Base-by-base conservation (phyloP, 2,113 vertebrate genomes). In the Lasiurus borealis region DNA sequence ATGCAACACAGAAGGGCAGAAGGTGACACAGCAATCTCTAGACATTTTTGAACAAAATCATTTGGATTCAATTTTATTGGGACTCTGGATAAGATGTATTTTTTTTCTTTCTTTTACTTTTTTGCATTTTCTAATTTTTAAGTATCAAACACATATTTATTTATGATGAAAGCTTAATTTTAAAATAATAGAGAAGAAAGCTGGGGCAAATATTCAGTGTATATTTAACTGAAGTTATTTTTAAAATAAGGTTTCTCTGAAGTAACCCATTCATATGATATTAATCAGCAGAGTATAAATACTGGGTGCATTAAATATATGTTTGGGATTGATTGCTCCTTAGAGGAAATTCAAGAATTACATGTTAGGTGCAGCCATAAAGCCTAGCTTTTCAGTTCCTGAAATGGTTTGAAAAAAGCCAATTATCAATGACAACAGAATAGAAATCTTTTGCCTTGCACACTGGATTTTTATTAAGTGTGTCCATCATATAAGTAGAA, bases 341-440 rank as follows among this genome's bases (percentile, higher is more conserved):
- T 40, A 27, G 10, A 76, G 90, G 54, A 96, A 95, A 89, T n/a
- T 64, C 27, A 91, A 87, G 50, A 77, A 93, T 85, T 59, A 75
- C 50, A 83, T 68, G 25, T 62, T 15, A 85, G 10, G 15, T 46
- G 75, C 91, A 91, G 59, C 6, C 8, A 57, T 50, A 81, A 81
- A 1, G 34, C 9, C 19, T 71, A 31, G n/a, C 13, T 16, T 86
- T 77, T 68, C 52, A 44, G 31, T 80, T 3, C 10, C 31, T 72
- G 19, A 36, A 3, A 88, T 36, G 34, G 31, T 80, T 80, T 96
- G 73, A 75, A 85, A 4, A 8, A 91, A 92, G 66, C 50, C 87
- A 90, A 81, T 14, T 89, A 62, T 44, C 62, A 69, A 50, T 78
- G 80, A 90, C 85, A 97, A 93, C 87, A 14, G 18, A 90, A 18